These are phyloP conservation scores for Eleginops maclovinus DNA, from an alignment of 2,113 vertebrate genomes.

Conservation along the genomic window DNA sequence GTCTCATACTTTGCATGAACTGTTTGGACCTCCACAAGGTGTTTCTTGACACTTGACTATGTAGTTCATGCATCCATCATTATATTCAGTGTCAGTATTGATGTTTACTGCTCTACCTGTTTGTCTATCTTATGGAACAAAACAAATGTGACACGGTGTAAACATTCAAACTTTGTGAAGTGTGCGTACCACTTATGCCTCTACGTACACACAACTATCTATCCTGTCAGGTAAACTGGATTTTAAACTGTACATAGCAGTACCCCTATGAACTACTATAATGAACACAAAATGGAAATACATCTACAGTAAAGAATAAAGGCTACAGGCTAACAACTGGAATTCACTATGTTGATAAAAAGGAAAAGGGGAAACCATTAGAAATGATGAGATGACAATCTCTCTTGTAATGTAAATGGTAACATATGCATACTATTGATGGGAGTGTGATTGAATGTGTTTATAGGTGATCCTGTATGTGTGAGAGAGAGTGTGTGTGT, in stretches of 20 bases:
- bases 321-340: slow-evolving; percentile 34
- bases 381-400: slow-evolving; percentile 84
- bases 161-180: slow-evolving; percentile 64
- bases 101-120: slow-evolving; percentile 69
- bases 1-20: slow-evolving; percentile 76
- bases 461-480: slow-evolving; percentile 54
- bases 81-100: slow-evolving; percentile 66
- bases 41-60: slow-evolving; percentile 53
- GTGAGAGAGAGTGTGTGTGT: slow-evolving; percentile 28
- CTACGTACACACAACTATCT: slow-evolving; percentile 55
- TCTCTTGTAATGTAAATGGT: slow-evolving; percentile 80
- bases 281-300: slow-evolving; percentile 59
- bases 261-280: slow-evolving; percentile 56
- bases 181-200: slow-evolving; percentile 52
- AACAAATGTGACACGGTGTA: slow-evolving; percentile 65
- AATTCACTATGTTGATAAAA: slow-evolving; percentile 48
- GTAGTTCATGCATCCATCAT: slow-evolving; percentile 50
- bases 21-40: slow-evolving; percentile 65
- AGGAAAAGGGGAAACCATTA: slow-evolving; percentile 54
- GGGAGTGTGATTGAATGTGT: slow-evolving; percentile 72
- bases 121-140: slow-evolving; percentile 69
- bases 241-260: slow-evolving; percentile 79
- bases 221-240: slow-evolving; percentile 49
- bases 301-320: slow-evolving; percentile 33
- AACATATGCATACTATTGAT: slow-evolving; percentile 80